phyloP scores from a whole-genome alignment of 2,113 vertebrate species.

The Brienomyrus longianalis region DNA sequence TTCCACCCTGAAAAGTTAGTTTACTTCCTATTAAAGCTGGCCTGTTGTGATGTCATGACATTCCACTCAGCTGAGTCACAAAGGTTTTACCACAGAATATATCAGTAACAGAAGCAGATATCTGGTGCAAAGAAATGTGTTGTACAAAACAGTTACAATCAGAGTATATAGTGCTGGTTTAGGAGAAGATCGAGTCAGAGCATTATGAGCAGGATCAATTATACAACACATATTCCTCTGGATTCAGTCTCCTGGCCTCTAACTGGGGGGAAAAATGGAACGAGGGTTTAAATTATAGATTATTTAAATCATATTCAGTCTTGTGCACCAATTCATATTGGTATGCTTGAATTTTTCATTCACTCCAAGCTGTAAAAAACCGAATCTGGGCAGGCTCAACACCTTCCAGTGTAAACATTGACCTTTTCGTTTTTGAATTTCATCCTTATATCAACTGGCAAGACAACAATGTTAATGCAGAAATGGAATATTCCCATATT shows the following conservation, averaged over 20 bases:
- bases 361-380: not conserved
- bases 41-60: not conserved
- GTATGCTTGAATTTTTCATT: not conserved
- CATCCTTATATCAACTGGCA: not conserved
- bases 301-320: not conserved
- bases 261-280: not conserved
- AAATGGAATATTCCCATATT: not conserved
- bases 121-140: not conserved
- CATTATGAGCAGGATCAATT: not conserved
- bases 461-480: not conserved
- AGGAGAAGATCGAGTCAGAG: not conserved
- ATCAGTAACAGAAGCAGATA: not conserved
- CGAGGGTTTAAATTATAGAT: not conserved
- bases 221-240: not conserved
- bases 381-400: not conserved
- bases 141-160: not conserved
- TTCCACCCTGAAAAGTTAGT: not conserved
- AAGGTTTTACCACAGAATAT: not conserved
- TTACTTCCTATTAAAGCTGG: not conserved
- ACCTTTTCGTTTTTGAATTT: not conserved
- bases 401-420: not conserved
- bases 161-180: not conserved
- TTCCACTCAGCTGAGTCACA: not conserved
- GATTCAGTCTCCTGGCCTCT: not conserved
- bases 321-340: not conserved